Evolutionary conservation across 2,113 vertebrate genomes (phyloP).

Genomic region (Menidia beryllina): DNA sequence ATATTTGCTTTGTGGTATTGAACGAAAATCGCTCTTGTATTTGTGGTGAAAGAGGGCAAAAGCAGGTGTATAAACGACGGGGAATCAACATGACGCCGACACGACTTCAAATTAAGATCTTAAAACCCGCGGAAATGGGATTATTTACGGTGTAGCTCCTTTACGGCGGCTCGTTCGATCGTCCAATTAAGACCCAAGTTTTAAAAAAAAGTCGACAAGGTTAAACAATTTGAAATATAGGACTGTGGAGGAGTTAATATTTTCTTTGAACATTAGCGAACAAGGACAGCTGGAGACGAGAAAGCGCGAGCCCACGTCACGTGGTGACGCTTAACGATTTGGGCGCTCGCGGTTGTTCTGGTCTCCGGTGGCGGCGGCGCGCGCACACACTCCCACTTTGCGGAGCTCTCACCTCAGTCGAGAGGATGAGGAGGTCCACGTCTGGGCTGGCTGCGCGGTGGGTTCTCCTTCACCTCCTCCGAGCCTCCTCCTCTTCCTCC

Average conservation of each 20-base stretch:
- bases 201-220: no score
- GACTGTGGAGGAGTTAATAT: no score
- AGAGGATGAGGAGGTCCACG: constrained; percentile 42
- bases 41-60: not conserved
- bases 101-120: not conserved
- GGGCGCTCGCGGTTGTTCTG: constrained; percentile 19
- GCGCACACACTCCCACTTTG: constrained; percentile 10
- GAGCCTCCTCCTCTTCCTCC: constrained; percentile 10
- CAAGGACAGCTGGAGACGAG: not conserved
- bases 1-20: constrained; percentile 7
- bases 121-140: not conserved
- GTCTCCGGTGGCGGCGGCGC: constrained; percentile 22
- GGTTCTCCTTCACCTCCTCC: constrained; percentile 13
- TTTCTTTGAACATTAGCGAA: no score
- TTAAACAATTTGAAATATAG: no score
- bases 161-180: no score
- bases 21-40: not conserved
- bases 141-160: no score
- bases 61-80: no score
- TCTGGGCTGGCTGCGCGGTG: constrained; percentile 27
- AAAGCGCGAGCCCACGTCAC: constrained; percentile 36
- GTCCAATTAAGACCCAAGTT: no score
- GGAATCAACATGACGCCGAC: not conserved
- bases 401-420: constrained; percentile 22
- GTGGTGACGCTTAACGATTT: constrained; percentile 39